A percentile compares a stretch with the other conserved stretches of the same genome.
These are phyloP conservation scores for Steatornis caripensis DNA, from an alignment of 2,113 vertebrate species.

Conservation along the genomic window DNA sequence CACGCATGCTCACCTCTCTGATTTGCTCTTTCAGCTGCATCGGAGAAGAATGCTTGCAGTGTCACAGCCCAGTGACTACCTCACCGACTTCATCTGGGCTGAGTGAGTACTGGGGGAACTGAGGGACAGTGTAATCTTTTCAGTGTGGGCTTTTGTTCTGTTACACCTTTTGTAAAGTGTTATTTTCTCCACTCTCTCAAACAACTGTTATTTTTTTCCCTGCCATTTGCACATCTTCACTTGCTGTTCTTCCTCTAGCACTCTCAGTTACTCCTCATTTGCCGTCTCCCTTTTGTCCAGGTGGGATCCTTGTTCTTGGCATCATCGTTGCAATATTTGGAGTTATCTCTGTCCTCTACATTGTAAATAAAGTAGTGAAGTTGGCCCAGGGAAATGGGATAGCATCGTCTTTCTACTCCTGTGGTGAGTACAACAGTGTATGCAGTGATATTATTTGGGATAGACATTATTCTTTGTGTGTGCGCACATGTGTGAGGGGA, in stretches of 20 bases:
- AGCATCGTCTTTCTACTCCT: not conserved
- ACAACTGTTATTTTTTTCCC: not conserved
- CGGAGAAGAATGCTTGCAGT: slow-evolving; percentile 27
- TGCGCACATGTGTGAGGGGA: accelerated
- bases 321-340: slow-evolving; percentile 3
- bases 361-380: slow-evolving; percentile 21
- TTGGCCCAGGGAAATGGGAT: not conserved
- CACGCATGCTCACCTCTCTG: not conserved
- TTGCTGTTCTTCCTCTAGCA: not conserved
- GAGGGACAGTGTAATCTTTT: not conserved
- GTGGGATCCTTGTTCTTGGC: not conserved
- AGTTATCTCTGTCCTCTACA: not conserved
- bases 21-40: slow-evolving; percentile 25
- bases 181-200: not conserved
- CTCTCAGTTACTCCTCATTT: not conserved
- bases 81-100: not conserved
- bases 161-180: not conserved
- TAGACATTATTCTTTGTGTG: not conserved
- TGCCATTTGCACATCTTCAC: not conserved
- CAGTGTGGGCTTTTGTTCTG: not conserved
- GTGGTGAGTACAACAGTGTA: slow-evolving; percentile 26
- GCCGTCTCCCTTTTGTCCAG: not conserved
- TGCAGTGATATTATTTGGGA: not conserved
- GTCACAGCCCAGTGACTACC: not conserved
- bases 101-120: not conserved